phyloP scores from a whole-genome alignment of 2,797 vertebrate genomes.

The Atherinosoma microstoma region DNA sequence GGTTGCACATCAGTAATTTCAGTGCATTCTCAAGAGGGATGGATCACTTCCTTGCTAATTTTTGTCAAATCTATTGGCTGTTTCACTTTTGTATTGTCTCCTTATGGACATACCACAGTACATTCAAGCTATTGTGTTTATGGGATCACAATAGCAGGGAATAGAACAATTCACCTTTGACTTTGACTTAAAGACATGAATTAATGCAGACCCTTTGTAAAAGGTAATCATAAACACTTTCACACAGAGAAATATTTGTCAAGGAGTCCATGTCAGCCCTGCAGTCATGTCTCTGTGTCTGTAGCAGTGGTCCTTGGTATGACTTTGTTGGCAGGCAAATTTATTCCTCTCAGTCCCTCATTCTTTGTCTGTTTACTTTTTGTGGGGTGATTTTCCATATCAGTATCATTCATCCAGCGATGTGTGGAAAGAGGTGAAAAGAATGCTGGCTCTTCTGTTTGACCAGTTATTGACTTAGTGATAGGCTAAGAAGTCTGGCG shows the following conservation, averaged over 20 bases:
- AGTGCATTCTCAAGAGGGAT: slow-evolving; percentile 14
- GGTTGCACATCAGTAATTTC: slow-evolving; percentile 28
- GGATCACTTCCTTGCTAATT: slow-evolving; percentile 18
- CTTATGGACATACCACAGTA: background rate
- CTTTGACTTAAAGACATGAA: slow-evolving; percentile 51
- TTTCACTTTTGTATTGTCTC: slow-evolving; percentile 15
- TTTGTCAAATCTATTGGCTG: slow-evolving; percentile 12
- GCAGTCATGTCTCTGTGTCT: slow-evolving; percentile 62
- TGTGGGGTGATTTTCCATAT: slow-evolving; percentile 82
- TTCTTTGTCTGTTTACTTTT: slow-evolving; percentile 84
- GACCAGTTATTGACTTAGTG: slow-evolving; percentile 85
- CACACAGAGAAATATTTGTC: slow-evolving; percentile 32
- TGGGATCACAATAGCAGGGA: background rate
- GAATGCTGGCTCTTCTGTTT: slow-evolving; percentile 80
- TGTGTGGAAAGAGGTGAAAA: slow-evolving; percentile 77
- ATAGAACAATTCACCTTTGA: background rate
- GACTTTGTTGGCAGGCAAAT: slow-evolving; percentile 81
- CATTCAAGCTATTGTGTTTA: slow-evolving; percentile 6
- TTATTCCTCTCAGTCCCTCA: slow-evolving; percentile 61
- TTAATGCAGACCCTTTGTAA: slow-evolving; percentile 31
- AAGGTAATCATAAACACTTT: slow-evolving; percentile 53
- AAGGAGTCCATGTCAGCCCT: slow-evolving; percentile 45
- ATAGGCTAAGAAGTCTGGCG: slow-evolving; percentile 78
- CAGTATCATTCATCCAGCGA: slow-evolving; percentile 76
- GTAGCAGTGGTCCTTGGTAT: slow-evolving; percentile 80